Evolutionary conservation across 2,113 vertebrate species (phyloP).

Genomic region (Pelobates fuscus): DNA sequence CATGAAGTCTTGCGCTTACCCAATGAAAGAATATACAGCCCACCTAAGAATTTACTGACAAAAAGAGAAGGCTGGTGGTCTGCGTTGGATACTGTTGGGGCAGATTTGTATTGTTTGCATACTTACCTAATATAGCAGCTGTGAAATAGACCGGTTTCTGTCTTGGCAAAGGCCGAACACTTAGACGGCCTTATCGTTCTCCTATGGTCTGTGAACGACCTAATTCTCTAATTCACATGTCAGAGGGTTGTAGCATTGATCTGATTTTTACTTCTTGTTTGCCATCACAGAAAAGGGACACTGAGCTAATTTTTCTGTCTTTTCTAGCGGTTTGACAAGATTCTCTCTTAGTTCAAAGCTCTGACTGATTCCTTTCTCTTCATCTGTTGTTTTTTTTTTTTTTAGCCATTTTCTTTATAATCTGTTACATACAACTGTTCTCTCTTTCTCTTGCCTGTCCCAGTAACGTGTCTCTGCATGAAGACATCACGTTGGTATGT

Average conservation of each 20-base stretch:
- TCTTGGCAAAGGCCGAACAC: neutral
- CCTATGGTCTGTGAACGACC: neutral
- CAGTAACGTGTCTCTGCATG: neutral
- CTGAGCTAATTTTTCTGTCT: constrained; percentile 10
- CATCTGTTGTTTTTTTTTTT: neutral
- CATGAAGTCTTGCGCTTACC: neutral
- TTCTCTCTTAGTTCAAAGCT: constrained; percentile 6
- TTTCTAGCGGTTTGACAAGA: neutral
- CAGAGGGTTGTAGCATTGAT: neutral
- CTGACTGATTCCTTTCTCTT: constrained; percentile 6
- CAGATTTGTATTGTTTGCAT: too few species aligned
- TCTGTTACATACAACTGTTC: neutral
- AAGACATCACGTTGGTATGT: neutral
- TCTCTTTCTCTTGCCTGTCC: neutral
- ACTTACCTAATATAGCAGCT: neutral
- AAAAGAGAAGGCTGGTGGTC: neutral
- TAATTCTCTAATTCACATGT: constrained; percentile 10
- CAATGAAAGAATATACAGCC: neutral
- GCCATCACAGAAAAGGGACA: neutral
- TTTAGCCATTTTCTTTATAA: neutral
- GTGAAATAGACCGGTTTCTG: neutral
- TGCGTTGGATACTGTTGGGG: too few species aligned
- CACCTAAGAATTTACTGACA: neutral
- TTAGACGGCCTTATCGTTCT: neutral
- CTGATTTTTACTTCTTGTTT: constrained; percentile 6